Percentiles rank a stretch among this genome's conserved stretches.
Conservation (phyloP, 2,797 vertebrate genomes). For the Cossypha caffra region DNA sequence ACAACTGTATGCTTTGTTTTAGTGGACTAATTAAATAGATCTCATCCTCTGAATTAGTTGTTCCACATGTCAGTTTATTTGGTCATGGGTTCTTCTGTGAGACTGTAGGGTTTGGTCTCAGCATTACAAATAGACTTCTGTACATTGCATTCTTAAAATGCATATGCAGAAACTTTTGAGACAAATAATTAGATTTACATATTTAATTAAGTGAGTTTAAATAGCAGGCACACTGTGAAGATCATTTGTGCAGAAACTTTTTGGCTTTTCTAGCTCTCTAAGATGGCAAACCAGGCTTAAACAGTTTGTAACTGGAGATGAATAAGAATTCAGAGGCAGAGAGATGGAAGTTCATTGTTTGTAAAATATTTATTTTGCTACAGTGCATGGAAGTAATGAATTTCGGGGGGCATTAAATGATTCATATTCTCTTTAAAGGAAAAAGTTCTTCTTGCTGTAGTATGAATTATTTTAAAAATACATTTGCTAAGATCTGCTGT, state of each 20-base stretch:
- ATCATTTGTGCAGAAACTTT: conserved; percentile 21
- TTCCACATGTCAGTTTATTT: not conserved
- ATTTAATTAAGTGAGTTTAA: conserved; percentile 20
- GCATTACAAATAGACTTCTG: not conserved
- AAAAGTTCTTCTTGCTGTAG: not conserved
- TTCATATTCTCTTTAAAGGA: conserved; percentile 17
- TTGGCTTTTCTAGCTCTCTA: not conserved
- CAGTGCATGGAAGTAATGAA: not conserved
- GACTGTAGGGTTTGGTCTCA: not conserved
- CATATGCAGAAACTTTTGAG: not conserved
- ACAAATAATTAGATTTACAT: conserved; percentile 38
- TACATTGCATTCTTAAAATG: not conserved
- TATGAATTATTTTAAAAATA: not conserved
- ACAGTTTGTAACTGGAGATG: not conserved
- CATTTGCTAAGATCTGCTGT: not conserved
- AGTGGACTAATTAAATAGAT: not conserved
- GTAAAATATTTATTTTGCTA: conserved; percentile 27
- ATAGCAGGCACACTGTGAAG: not conserved
- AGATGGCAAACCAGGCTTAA: not conserved
- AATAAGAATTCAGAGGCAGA: not conserved
- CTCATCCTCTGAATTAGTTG: not conserved
- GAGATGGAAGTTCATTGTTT: conserved; percentile 5
- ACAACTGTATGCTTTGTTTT: not conserved
- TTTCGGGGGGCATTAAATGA: not conserved
- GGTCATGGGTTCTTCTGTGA: not conserved